These are phyloP conservation scores for Carcina quercana DNA, from an alignment of 2,888 invertebrate species.

Conservation along the genomic window DNA sequence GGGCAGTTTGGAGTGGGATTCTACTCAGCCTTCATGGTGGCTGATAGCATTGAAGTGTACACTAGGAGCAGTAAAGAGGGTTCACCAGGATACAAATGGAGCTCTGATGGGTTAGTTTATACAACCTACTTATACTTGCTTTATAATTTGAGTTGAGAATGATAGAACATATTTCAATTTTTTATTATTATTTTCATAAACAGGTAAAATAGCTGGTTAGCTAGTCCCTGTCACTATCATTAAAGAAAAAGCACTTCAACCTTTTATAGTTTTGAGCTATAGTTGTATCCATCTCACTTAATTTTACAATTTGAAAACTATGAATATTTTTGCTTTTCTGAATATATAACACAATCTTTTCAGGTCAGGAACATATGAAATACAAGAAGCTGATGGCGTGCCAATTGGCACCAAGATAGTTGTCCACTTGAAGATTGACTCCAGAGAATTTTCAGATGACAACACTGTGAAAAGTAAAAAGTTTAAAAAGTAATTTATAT, in stretches of 20 bases:
- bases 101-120: constrained; percentile 87
- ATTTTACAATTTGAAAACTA: no score
- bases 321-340: no score
- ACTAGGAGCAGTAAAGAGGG: constrained; percentile 81
- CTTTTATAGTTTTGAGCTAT: no score
- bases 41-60: constrained; percentile 94
- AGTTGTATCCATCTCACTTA: no score
- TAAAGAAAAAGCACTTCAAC: no score
- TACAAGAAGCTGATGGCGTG: constrained; percentile 89
- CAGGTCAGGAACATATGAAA: constrained; percentile 91
- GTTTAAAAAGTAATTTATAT: not conserved
- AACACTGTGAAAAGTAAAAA: constrained; percentile 81
- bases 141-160: no score
- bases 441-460: constrained; percentile 92
- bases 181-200: no score
- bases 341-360: no score
- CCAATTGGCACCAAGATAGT: constrained; percentile 95
- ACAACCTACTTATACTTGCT: not conserved
- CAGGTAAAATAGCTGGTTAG: no score
- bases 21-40: constrained; percentile 98
- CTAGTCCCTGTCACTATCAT: no score
- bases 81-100: constrained; percentile 88
- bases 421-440: constrained; percentile 90
- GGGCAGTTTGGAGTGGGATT: constrained; percentile 99
- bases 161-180: no score